Evolutionary conservation across 2,113 vertebrate species (phyloP), one percentile per base, ranked within the genome.

Genomic region (Lichenostomus cassidix): DNA sequence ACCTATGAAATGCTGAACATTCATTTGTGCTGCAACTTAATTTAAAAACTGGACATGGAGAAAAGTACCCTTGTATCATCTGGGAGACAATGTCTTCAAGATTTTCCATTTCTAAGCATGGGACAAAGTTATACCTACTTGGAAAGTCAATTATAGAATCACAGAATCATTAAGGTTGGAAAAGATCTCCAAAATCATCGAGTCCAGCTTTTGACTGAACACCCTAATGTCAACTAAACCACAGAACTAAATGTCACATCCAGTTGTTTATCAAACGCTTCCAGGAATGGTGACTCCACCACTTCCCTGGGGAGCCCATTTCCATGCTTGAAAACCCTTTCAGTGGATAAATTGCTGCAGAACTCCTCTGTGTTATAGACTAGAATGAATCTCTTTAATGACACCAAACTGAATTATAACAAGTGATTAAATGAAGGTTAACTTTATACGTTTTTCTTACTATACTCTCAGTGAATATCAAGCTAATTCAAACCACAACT

Each of bases 401-500:
- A 78, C 15, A 58, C 6, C 9, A 80, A 60, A 49, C 17, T 64
- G 49, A 89, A 41, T 47, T 94, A 65, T 70, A 69, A 16, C 10
- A 73, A 77, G 33, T 42, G 7, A 94, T 70, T 44, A 31, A 35
- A 31, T 29, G 49, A 55, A 69, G 73, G 49, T 56, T 91, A 92
- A 93, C 7, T 53, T 39, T 10, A 13, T 39, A 42, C 69, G 58
- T 68, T 81, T 78, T 39, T 25, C 16, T 88, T 53, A 63, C 24
- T 52, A 35, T 33, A 52, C 23, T 83, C 50, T 83, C 35, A 6
- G 18, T 85, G 64, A 79, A 53, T 44, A 82, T 37, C 75, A 93
- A 93, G 29, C 28, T 78, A 93, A 94, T 62, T 87, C 46, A 94
- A 96, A 95, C 27, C 46, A 88, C 17, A 29, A 53, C 52, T 91